Evolutionary conservation across 2,113 vertebrate genomes (phyloP), one percentile per base, ranked within the genome.

Genomic region (Misgurnus mizolepis): DNA sequence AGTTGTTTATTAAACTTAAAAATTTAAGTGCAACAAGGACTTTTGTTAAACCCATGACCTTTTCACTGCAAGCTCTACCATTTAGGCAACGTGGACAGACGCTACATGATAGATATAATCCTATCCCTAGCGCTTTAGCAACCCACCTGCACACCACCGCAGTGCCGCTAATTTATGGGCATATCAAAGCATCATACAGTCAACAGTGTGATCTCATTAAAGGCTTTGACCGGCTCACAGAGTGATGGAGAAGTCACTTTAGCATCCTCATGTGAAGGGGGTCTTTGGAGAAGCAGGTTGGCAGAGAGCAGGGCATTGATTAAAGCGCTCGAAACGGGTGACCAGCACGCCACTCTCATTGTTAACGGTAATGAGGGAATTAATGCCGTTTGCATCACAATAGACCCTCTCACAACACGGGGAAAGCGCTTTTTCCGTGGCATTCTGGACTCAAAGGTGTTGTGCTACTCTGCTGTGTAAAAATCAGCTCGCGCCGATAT

Each of bases 341-440:
- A 83, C 83, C 85, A 67, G 71, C 60, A 75, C 85, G 83, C 80
- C 84, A 81, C 84, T 18, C 72, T 78, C 80, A 85, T 87, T 86
- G 86, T 83, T 84, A 80, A 81, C 83, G 84, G 45, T 85, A 87
- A 85, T 86, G 86, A 89, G 84, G 82, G 85, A 81, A 87, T 87
- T 83, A 86, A 86, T 85, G 65, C 69, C 8, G 80, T 86, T 85
- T 83, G 83, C 83, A 88, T 87, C 86, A 86, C 86, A 86, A 87
- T 80, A 72, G 82, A 65, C 71, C 43, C 77, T 74, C 76, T 74
- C 76, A 71, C 70, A 76, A 81, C 60, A 62, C 49, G 60, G 73
- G 22, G 76, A 74, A 72, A 65, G 66, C 27, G 11, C 27, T 67
- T 76, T 69, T 81, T 75, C 4, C 17, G 47, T 53, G 78, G 62